phyloP scores from a whole-genome alignment of 2,797 vertebrate genomes.

The Pagetopsis macropterus region DNA sequence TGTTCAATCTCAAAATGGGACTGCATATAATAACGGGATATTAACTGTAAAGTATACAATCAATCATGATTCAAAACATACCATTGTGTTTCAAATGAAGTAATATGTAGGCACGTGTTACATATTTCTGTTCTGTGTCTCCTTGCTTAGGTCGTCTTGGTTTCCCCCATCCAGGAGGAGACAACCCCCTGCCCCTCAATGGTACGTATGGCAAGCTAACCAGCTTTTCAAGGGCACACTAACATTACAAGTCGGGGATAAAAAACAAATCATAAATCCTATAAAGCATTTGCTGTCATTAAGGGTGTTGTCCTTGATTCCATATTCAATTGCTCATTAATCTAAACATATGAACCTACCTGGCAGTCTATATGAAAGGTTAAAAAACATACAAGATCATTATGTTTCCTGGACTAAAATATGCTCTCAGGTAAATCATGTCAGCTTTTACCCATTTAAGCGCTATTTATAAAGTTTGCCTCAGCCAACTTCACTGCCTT shows the following conservation, averaged over 20 bases:
- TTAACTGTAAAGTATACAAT: background rate
- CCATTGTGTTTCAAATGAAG: background rate
- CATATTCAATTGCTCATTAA: background rate
- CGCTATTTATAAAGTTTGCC: background rate
- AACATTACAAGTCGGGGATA: background rate
- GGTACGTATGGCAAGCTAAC: constrained; percentile 79
- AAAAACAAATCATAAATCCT: too few relatives aligned
- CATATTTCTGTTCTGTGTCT: constrained; percentile 63
- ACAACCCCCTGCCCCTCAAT: constrained; percentile 90
- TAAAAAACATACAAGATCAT: too few relatives aligned
- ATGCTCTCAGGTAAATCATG: background rate
- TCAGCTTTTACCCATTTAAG: background rate
- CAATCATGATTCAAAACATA: background rate
- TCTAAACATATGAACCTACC: background rate
- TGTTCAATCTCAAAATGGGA: constrained; percentile 14
- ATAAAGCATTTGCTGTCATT: background rate
- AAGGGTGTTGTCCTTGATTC: background rate
- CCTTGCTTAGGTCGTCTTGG: constrained; percentile 87
- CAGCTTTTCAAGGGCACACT: background rate
- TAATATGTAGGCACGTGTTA: constrained; percentile 11
- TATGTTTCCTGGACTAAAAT: background rate
- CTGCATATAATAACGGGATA: background rate
- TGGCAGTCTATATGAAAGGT: background rate
- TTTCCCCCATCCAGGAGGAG: constrained; percentile 89
- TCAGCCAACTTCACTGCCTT: background rate